Conservation (phyloP, 2,113 vertebrate species). For the Orthonyx spaldingii region DNA sequence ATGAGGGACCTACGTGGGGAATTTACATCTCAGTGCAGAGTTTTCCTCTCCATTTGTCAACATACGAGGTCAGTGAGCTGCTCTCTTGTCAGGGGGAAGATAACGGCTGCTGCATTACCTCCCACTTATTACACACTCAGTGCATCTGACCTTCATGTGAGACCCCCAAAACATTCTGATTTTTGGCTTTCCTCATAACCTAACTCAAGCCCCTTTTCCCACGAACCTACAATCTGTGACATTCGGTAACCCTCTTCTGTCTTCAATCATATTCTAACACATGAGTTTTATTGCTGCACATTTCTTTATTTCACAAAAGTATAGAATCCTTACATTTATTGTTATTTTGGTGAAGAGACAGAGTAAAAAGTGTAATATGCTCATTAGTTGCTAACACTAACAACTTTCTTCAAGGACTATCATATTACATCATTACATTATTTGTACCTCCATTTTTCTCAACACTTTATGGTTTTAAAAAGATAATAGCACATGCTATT, state of each 20-base stretch:
- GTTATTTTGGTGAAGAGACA: background rate
- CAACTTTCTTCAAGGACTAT: background rate
- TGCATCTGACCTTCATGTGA: constrained; percentile 87
- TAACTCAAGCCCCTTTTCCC: constrained; percentile 23
- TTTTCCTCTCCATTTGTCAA: constrained; percentile 97
- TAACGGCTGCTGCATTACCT: constrained; percentile 83
- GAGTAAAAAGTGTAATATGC: background rate
- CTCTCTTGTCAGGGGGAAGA: constrained; percentile 81
- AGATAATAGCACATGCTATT: accelerated
- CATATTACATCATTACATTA: background rate
- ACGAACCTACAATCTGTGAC: background rate
- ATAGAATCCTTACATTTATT: background rate
- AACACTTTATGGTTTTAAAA: background rate
- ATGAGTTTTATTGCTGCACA: background rate
- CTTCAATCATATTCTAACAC: background rate
- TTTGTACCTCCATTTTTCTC: background rate
- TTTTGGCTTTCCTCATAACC: constrained; percentile 61
- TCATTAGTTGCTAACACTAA: background rate
- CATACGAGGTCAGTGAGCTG: constrained; percentile 88
- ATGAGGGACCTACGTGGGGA: constrained; percentile 78
- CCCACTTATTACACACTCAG: constrained; percentile 87
- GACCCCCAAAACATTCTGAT: constrained; percentile 74
- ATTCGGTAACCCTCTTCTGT: background rate
- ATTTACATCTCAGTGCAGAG: constrained; percentile 88
- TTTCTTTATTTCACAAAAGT: background rate